Evolutionary conservation across 2,888 invertebrate species (phyloP).

Genomic region (Campoplex capitator): DNA sequence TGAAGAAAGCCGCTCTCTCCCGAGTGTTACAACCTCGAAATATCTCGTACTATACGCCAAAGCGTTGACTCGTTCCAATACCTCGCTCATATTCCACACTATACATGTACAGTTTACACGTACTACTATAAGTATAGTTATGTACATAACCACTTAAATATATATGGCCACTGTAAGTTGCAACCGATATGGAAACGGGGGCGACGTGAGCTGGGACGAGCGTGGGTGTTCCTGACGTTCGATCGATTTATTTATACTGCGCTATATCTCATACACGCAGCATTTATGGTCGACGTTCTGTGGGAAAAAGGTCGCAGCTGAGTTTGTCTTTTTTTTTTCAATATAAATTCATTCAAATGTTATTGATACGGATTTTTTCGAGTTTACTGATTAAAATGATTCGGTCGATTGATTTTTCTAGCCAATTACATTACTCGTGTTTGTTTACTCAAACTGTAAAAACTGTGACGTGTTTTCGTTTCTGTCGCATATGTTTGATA

Average conservation of each 20-base stretch:
- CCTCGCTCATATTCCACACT: slow-evolving; percentile 11
- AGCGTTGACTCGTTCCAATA: slow-evolving; percentile 60
- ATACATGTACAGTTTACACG: neutral
- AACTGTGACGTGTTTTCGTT: neutral
- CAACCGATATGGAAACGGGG: slow-evolving; percentile 63
- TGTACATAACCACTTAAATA: neutral
- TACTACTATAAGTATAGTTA: neutral
- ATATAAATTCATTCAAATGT: neutral
- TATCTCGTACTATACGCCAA: slow-evolving; percentile 53
- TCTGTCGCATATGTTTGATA: no score
- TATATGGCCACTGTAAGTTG: slow-evolving; percentile 43
- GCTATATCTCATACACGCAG: slow-evolving; percentile 36
- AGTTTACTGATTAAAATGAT: neutral
- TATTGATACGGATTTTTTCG: neutral
- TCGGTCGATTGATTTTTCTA: neutral
- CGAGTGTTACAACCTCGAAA: slow-evolving; percentile 59
- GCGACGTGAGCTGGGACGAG: slow-evolving; percentile 52
- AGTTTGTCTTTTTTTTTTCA: neutral
- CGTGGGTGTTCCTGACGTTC: slow-evolving; percentile 63
- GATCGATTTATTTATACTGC: slow-evolving; percentile 65
- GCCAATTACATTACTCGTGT: neutral
- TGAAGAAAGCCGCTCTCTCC: slow-evolving; percentile 59
- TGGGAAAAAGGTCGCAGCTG: neutral
- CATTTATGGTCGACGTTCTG: slow-evolving; percentile 21
- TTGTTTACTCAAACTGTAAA: neutral